Evolutionary conservation across 2,797 vertebrate species (phyloP).

Genomic region (Pangasius mekongensis): DNA sequence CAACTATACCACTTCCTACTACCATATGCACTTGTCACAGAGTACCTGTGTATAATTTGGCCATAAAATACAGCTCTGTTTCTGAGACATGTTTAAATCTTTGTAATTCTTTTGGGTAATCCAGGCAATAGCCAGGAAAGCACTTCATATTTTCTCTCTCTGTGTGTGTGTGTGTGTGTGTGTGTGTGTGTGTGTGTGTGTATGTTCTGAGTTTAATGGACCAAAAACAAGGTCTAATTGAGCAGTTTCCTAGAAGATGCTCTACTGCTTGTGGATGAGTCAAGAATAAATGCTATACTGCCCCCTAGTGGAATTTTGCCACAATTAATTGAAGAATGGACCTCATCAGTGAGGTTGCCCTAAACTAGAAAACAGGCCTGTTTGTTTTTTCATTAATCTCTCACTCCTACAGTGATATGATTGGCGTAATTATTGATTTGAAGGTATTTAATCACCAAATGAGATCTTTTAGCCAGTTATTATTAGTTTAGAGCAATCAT

Average conservation of each 20-base stretch:
- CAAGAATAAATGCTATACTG: constrained; percentile 60
- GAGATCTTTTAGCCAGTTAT: neutral
- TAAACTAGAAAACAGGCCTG: neutral
- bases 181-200: constrained; percentile 37
- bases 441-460: neutral
- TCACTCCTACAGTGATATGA: neutral
- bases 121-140: neutral
- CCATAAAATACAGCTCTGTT: neutral
- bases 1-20: too few relatives aligned
- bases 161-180: constrained; percentile 47
- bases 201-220: constrained; percentile 54
- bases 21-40: neutral
- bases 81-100: neutral
- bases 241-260: constrained; percentile 49
- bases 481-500: neutral
- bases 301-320: constrained; percentile 59
- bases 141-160: neutral
- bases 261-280: constrained; percentile 6
- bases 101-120: neutral
- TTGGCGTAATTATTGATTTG: neutral
- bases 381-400: neutral
- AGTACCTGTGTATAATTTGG: neutral
- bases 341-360: neutral
- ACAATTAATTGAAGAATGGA: neutral
- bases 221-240: constrained; percentile 68